Base-by-base conservation (phyloP, 1,140 invertebrate species). In the Oncopodura yosiiana region DNA sequence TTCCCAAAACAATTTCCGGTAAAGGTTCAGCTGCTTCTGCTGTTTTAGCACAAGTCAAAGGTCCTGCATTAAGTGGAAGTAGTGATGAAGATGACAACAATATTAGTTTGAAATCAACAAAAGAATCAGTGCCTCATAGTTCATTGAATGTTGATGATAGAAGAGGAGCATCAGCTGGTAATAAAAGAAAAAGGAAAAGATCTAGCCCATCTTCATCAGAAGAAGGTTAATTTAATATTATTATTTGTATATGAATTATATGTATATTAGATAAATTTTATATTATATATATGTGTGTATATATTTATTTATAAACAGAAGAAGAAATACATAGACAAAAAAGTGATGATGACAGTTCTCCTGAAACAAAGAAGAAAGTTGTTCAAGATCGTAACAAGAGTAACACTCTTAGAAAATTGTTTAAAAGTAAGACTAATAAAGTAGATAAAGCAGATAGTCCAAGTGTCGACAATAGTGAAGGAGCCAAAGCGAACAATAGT, bases 331-430 rank as follows among this genome's bases (percentile, higher is more conserved):
- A 14, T 27, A 43, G 23, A 4, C n/a, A 5, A 16, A 56, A 53
- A 27, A 43, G 49, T 48, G 53, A 46, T 46, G 68, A 67, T 48
- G 70, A 73, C 53, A 67, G 71, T 49, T 73, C 74, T 4, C 71
- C 74, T 9, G 78, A 77, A 58, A 38, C 42, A 11, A 64, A 59
- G 76, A 80, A 36, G 73, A 74, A 19, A 73, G 72, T 75, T 9
- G 73, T 78, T 0, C 74, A 78, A 51, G 80, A 84, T 65, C 82
- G 81, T 59, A 84, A 83, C 66, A 85, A 84, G 67, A 82, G 73
- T 58, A 78, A 77, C 54, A 83, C 81, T 0, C 63, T 84, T 24
- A 70, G 78, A 3, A 82, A 79, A 61, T 66, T 85, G 12, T 84
- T 84, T 65, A 77, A 72, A 12, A 68, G 52, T 61, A 70, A 72